Base-by-base conservation (phyloP, 2,797 vertebrate species). In the Bufotes viridis region DNA sequence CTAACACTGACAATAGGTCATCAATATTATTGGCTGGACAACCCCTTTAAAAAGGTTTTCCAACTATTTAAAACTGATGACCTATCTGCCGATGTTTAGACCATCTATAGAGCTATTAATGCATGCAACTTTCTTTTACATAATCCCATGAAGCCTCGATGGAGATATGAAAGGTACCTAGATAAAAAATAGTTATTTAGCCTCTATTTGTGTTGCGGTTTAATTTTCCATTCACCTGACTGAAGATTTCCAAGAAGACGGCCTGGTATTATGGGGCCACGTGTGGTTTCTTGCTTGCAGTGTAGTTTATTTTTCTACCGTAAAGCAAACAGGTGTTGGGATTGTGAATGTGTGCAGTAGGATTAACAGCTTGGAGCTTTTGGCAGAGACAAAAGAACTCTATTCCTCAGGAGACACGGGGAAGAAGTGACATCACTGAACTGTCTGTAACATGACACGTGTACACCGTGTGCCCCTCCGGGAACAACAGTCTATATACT, bases 261-360 rank as follows among this genome's bases (percentile, higher is more conserved):
- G n/a, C 15, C 22, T 61, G 15, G 20, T 57, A 51, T 81, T 61
- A 78, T 22, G 24, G 7, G n/a, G n/a, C 42, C 34, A 75, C 4
- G 70, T 22, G n/a, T 8, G 42, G 24, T 69, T 53, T 81, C 7
- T 81, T 58, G 29, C 13, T 72, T 9, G 29, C 49, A 65, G 9
- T 51, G 9, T 49, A 34, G 75, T 85, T 88, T 88, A 72, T 88
- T 88, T 83, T 84, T 84, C 74, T 84, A 29, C 55, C 63, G 57
- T 58, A 80, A 88, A 80, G 78, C 60, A 80, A 88, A 88, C 76
- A 88, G 55, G n/a, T 81, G n/a, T 61, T 57, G 24, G 67, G 53
- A 53, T 65, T 78, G 76, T 61, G 65, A 63, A 57, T 84, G 82
- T 88, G 87, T 88, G 76, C 82, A 24, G 61, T 74, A 8, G 87